Evolutionary conservation across 2,113 vertebrate species (phyloP).

Genomic region (Periophthalmodon schlosseri): DNA sequence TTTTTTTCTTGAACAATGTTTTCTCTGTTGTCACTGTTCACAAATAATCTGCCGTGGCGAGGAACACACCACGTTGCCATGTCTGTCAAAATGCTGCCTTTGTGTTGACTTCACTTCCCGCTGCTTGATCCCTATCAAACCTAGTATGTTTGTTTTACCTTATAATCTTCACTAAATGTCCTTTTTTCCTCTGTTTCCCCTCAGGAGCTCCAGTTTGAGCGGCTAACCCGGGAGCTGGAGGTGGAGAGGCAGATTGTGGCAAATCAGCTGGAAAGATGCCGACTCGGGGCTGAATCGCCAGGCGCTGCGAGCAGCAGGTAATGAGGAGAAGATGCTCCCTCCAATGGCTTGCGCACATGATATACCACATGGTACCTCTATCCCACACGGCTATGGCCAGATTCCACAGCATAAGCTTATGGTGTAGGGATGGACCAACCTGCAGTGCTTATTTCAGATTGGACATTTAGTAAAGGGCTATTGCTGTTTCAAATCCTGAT

Average conservation of each 20-base stretch:
- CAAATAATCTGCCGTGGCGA: not conserved
- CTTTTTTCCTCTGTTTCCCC: slow-evolving; percentile 22
- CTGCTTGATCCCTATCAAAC: not conserved
- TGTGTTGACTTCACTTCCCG: slow-evolving; percentile 27
- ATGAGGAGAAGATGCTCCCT: slow-evolving; percentile 49
- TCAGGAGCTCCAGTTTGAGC: slow-evolving; percentile 99
- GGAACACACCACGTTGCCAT: slow-evolving; percentile 30
- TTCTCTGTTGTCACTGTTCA: slow-evolving; percentile 36
- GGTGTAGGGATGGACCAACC: slow-evolving; percentile 3
- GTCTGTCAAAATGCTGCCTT: slow-evolving; percentile 11
- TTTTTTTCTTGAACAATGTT: not conserved
- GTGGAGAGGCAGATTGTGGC: slow-evolving; percentile 99
- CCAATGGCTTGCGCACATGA: slow-evolving; percentile 25
- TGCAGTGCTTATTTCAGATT: slow-evolving; percentile 25
- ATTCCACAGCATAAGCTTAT: slow-evolving; percentile 63
- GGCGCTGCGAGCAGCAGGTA: slow-evolving; percentile 98
- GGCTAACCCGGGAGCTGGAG: slow-evolving; percentile 98
- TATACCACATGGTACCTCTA: slow-evolving; percentile 58
- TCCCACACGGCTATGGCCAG: slow-evolving; percentile 59
- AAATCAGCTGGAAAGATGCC: slow-evolving; percentile 99
- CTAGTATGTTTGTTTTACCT: not conserved
- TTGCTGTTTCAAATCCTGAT: too few relatives aligned
- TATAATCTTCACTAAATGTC: slow-evolving; percentile 15
- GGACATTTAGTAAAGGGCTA: not conserved
- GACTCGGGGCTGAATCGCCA: slow-evolving; percentile 96